These are phyloP conservation scores for Halcyon badia DNA, from an alignment of 2,797 vertebrate genomes.

Conservation along the genomic window DNA sequence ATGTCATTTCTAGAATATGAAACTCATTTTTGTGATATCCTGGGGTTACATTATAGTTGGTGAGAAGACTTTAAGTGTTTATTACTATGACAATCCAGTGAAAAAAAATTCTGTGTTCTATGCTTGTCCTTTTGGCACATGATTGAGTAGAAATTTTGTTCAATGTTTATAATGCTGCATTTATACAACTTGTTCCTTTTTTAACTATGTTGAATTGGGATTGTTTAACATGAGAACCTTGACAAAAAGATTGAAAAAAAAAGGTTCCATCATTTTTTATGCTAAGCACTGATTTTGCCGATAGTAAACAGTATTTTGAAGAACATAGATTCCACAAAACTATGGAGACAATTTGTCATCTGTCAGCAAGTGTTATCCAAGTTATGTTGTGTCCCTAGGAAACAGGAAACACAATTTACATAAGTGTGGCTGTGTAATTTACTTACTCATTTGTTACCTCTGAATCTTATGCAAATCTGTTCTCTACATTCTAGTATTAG, in stretches of 20 bases:
- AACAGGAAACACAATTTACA: neutral
- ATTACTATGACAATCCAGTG: neutral
- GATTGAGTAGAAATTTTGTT: neutral
- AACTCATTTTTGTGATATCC: neutral
- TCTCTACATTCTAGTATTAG: neutral
- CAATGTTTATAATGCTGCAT: neutral
- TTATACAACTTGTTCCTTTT: neutral
- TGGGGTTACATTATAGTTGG: neutral
- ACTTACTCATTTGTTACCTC: neutral
- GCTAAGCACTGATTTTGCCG: neutral
- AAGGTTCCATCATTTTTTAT: neutral
- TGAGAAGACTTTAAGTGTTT: neutral
- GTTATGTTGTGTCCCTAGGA: neutral
- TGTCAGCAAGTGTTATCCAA: slow-evolving; percentile 13
- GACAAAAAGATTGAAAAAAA: neutral
- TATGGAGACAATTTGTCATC: neutral
- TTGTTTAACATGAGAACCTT: neutral
- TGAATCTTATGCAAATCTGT: neutral
- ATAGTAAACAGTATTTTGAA: neutral
- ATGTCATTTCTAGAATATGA: neutral
- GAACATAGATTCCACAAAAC: neutral
- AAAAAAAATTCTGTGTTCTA: neutral
- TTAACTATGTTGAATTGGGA: neutral
- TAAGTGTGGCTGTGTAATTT: neutral
- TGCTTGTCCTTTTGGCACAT: neutral